phyloP scores from a whole-genome alignment of 1,140 invertebrate species.

The Micrasema minimum region DNA sequence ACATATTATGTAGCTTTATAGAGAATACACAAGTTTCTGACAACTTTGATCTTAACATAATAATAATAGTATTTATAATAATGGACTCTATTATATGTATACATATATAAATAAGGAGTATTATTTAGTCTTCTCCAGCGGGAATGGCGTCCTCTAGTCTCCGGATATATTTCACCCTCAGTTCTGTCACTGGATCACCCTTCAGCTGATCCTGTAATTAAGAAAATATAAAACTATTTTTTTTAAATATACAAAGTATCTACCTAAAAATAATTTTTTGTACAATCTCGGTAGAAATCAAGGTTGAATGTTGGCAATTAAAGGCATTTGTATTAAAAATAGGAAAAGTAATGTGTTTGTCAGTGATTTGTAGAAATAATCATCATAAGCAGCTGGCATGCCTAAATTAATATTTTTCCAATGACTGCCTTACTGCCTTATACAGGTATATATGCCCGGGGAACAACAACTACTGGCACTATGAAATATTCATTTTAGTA shows the following conservation, averaged over 20 bases:
- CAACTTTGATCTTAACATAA: conserved; percentile 9
- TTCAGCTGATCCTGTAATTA: conserved; percentile 89
- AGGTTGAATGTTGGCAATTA: background rate
- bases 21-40: no score
- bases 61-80: background rate
- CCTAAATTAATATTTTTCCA: no score
- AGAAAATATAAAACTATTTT: background rate
- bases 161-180: conserved; percentile 95
- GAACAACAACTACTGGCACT: no score
- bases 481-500: no score
- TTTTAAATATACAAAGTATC: no score
- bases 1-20: no score
- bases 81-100: background rate
- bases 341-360: no score
- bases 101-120: background rate
- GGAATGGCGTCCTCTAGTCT: conserved; percentile 97
- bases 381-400: no score
- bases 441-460: no score
- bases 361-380: no score
- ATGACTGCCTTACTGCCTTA: no score
- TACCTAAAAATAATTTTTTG: background rate
- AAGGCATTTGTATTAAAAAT: background rate
- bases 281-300: no score
- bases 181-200: conserved; percentile 93
- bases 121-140: conserved; percentile 91